Evolutionary conservation across 1,140 invertebrate species (phyloP).

Genomic region (Brachionus koreanus): DNA sequence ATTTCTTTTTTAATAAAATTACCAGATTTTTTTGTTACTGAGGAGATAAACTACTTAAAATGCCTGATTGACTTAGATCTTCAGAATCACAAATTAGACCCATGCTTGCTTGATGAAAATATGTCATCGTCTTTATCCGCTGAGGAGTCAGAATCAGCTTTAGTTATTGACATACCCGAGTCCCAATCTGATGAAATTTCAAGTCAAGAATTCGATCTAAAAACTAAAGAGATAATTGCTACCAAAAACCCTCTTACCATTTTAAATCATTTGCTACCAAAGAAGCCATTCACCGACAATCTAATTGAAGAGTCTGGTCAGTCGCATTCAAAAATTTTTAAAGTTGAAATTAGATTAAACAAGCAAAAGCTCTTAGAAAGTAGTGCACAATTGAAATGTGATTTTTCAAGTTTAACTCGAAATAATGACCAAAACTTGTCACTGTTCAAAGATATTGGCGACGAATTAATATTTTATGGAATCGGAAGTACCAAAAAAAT

Average conservation of each 20-base stretch:
- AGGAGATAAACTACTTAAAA: neutral
- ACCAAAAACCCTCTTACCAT: constrained; percentile 10
- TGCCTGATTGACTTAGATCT: neutral
- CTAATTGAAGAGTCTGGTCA: constrained; percentile 4
- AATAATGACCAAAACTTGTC: neutral
- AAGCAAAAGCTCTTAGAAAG: neutral
- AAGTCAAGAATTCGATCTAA: constrained; percentile 7
- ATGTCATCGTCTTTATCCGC: neutral
- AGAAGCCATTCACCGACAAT: neutral
- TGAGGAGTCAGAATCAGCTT: neutral
- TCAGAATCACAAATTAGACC: neutral
- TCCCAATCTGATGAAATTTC: neutral
- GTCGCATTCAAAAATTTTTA: constrained; percentile 16
- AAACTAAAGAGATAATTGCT: constrained; percentile 21
- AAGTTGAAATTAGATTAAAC: constrained; percentile 4
- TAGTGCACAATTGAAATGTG: neutral
- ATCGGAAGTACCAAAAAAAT: constrained; percentile 33
- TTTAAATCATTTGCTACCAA: constrained; percentile 27
- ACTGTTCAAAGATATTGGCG: neutral
- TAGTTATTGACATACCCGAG: neutral
- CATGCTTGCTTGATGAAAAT: neutral
- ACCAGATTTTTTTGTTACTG: neutral
- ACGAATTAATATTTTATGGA: constrained; percentile 30
- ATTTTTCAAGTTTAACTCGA: neutral
- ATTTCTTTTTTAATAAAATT: neutral